These are phyloP conservation scores for Taeniopygia guttata DNA, from an alignment of 2,797 vertebrate genomes.

Conservation along the genomic window DNA sequence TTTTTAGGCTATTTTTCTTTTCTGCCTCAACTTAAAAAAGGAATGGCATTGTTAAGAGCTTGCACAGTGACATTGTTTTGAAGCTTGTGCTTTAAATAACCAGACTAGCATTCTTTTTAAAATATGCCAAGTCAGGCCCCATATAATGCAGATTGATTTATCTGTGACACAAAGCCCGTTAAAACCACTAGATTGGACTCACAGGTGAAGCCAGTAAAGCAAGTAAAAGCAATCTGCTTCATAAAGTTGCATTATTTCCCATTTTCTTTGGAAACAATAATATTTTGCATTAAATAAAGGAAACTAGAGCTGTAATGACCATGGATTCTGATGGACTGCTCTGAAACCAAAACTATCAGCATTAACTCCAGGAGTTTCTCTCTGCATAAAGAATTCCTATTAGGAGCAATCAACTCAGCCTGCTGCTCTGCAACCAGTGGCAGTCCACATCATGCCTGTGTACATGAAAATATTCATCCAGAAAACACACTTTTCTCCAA, in stretches of 20 bases:
- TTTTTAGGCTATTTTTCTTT: neutral
- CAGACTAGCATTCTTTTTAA: neutral
- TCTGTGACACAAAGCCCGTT: neutral
- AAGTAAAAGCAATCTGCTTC: slow-evolving; percentile 2
- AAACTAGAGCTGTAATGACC: neutral
- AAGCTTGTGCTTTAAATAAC: slow-evolving; percentile 2
- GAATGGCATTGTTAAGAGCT: neutral
- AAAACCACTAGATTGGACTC: neutral
- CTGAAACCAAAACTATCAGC: neutral
- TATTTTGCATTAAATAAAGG: neutral
- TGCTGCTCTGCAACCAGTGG: neutral
- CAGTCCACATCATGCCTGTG: neutral
- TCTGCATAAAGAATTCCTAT: neutral
- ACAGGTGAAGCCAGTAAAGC: slow-evolving; percentile 6
- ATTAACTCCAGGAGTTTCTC: neutral
- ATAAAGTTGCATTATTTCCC: neutral
- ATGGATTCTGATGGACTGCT: neutral
- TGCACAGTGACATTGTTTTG: neutral
- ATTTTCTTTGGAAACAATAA: neutral
- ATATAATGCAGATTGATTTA: neutral
- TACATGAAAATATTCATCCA: neutral
- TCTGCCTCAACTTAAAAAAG: neutral
- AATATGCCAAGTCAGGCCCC: slow-evolving; percentile 31
- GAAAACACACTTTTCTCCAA: neutral
- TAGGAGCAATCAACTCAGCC: slow-evolving; percentile 18